A percentile compares a stretch with the other conserved stretches of the same genome.
Conservation (phyloP, 2,113 vertebrate genomes). For the Alosa alosa region DNA sequence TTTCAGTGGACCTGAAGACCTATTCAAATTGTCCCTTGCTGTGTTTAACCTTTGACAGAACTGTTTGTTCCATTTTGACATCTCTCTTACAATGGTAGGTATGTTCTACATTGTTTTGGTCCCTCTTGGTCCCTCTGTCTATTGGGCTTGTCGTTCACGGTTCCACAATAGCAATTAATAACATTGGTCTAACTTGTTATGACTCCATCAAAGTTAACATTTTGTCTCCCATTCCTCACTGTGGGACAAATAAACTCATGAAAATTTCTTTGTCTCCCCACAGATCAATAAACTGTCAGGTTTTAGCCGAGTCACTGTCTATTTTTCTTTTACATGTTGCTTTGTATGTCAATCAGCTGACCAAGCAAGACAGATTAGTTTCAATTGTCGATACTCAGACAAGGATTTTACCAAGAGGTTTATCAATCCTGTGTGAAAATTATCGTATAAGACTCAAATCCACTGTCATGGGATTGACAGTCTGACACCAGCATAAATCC, state of each 20-base stretch:
- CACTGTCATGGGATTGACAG: not conserved
- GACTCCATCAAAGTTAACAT: not conserved
- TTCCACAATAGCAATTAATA: not conserved
- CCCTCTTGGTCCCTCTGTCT: not conserved
- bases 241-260: no score
- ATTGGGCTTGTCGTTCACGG: not conserved
- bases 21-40: not conserved
- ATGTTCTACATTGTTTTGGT: not conserved
- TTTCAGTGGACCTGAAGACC: not conserved
- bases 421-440: not conserved
- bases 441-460: not conserved
- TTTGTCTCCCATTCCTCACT: not conserved
- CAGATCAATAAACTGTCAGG: no score
- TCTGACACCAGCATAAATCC: not conserved
- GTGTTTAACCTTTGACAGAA: not conserved
- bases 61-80: not conserved
- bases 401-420: not conserved
- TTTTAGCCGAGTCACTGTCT: not conserved
- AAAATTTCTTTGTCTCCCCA: no score
- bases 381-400: not conserved
- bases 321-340: not conserved
- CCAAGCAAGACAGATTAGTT: no score
- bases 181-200: not conserved
- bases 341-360: no score
- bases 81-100: slow-evolving; percentile 2